Evolutionary conservation across 2,888 invertebrate species (phyloP).

Genomic region (Diplolepis rosae): DNA sequence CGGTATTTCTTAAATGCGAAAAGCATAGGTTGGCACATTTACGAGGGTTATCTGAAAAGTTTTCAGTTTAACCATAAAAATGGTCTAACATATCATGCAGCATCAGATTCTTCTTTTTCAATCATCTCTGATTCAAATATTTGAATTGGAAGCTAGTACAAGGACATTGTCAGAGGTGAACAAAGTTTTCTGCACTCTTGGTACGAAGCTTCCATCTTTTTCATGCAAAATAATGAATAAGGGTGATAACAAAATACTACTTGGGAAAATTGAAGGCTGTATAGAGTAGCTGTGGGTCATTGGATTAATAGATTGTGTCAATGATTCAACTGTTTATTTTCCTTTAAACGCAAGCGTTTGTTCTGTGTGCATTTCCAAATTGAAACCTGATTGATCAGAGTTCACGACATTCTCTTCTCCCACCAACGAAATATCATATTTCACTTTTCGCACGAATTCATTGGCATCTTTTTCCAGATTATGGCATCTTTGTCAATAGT

Average conservation of each 20-base stretch:
- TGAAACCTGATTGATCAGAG: conserved; percentile 39
- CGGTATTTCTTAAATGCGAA: too few species aligned
- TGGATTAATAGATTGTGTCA: conserved; percentile 32
- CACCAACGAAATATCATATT: conserved; percentile 27
- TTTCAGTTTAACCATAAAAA: too few species aligned
- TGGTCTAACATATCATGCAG: too few species aligned
- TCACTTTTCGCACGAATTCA: conserved; percentile 29
- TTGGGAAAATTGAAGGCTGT: conserved; percentile 32
- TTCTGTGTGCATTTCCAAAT: conserved; percentile 38
- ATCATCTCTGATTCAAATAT: too few species aligned
- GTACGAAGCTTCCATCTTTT: conserved; percentile 37
- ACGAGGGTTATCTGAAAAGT: too few species aligned
- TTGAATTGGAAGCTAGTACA: too few species aligned
- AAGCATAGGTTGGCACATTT: too few species aligned
- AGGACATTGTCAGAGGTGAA: too few species aligned
- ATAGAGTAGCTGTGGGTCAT: conserved; percentile 40
- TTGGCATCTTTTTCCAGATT: conserved; percentile 9
- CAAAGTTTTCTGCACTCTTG: conserved; percentile 26
- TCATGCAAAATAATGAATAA: conserved; percentile 38
- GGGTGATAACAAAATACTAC: conserved; percentile 31
- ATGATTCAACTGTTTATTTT: conserved; percentile 14
- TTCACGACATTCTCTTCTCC: conserved; percentile 34
- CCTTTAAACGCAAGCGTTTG: conserved; percentile 35
- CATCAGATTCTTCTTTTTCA: too few species aligned
- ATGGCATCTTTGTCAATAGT: conserved; percentile 18